A percentile compares a stretch with the other conserved stretches of the same genome.
Conservation (phyloP, 92 coral and sea anemone genomes). For the Anthopleura xanthogrammica region DNA sequence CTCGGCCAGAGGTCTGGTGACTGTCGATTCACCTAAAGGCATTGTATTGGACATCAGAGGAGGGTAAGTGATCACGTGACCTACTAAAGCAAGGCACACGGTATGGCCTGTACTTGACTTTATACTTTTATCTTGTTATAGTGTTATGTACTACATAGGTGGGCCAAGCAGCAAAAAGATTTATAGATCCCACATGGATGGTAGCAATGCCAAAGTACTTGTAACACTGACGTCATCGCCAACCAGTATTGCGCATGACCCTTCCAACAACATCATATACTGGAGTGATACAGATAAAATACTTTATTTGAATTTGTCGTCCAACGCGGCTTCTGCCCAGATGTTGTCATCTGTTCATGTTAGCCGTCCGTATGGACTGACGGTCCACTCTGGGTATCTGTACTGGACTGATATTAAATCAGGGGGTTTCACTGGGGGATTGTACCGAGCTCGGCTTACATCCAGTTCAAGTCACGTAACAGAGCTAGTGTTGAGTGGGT, state of each 20-base stretch:
- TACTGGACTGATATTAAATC: slow-evolving; percentile 34
- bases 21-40: slow-evolving; percentile 3
- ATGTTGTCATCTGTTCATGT: slow-evolving; percentile 11
- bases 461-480: slow-evolving; percentile 11
- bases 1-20: not conserved
- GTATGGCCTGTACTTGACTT: not conserved
- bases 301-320: slow-evolving; percentile 18
- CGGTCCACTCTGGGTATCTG: slow-evolving; percentile 16
- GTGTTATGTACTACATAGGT: slow-evolving; percentile 34
- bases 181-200: slow-evolving; percentile 39
- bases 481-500: slow-evolving; percentile 13
- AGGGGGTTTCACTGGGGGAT: slow-evolving; percentile 20
- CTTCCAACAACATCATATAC: slow-evolving; percentile 19
- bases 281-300: slow-evolving; percentile 23
- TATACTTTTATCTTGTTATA: not conserved
- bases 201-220: slow-evolving; percentile 8
- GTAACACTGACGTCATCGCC: not conserved
- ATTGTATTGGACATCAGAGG: slow-evolving; percentile 17
- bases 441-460: slow-evolving; percentile 26
- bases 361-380: slow-evolving; percentile 16
- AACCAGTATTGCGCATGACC: slow-evolving; percentile 21
- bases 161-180: not conserved
- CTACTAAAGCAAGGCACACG: too few species aligned
- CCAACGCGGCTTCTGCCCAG: not conserved
- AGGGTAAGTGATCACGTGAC: slow-evolving; percentile 12